Conservation (phyloP, 1,140 invertebrate species). For the Formica selysi region DNA sequence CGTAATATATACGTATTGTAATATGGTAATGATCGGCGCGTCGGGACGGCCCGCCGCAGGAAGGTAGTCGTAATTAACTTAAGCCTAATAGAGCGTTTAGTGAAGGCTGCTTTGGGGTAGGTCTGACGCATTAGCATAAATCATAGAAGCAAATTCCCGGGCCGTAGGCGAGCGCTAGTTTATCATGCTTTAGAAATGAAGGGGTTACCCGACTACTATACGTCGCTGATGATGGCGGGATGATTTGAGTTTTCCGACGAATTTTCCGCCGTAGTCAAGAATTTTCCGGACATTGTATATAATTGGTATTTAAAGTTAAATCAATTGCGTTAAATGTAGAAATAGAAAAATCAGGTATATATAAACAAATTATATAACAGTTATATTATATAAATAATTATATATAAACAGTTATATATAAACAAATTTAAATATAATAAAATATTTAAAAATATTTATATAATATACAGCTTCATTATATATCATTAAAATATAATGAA, state of each 20-base stretch:
- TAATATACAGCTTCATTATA: neutral
- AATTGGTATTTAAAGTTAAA: neutral
- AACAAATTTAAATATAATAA: neutral
- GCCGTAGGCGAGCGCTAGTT: conserved; percentile 69
- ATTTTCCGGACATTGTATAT: conserved; percentile 9
- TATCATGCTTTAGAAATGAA: conserved; percentile 77
- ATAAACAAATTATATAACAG: neutral
- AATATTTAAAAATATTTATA: neutral
- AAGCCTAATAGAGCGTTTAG: conserved; percentile 81
- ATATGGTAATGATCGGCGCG: conserved; percentile 70
- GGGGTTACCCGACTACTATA: conserved; percentile 66
- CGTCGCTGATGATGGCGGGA: conserved; percentile 61
- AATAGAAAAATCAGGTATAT: neutral
- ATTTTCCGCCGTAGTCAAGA: conserved; percentile 23
- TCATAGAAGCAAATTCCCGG: conserved; percentile 75
- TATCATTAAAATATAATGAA: neutral
- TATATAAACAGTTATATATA: too few species aligned
- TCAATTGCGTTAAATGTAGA: neutral
- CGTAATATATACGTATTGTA: conserved; percentile 72
- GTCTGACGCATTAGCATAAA: conserved; percentile 80
- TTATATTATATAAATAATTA: too few species aligned
- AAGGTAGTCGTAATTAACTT: conserved; percentile 80
- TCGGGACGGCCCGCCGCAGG: conserved; percentile 54
- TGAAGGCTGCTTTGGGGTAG: conserved; percentile 71
- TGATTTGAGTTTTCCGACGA: conserved; percentile 50